These are phyloP conservation scores for Fundulus diaphanus DNA, from an alignment of 2,797 vertebrate genomes.

Conservation along the genomic window DNA sequence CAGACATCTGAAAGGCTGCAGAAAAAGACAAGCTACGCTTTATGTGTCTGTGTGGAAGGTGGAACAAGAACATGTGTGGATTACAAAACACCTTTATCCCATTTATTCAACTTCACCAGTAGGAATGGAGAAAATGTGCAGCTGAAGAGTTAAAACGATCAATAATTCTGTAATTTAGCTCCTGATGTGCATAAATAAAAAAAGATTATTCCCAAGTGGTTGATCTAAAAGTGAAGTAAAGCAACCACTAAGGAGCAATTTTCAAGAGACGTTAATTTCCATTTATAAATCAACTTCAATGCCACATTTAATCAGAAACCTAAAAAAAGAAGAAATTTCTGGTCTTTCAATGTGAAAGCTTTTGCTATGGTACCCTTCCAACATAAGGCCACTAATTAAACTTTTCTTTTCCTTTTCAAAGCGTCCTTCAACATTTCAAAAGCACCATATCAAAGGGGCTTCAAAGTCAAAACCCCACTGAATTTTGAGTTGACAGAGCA, in stretches of 20 bases:
- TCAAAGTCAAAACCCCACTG: conserved; percentile 74
- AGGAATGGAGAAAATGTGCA: conserved; percentile 49
- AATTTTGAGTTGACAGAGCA: conserved; percentile 69
- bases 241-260: conserved; percentile 69
- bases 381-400: conserved; percentile 77
- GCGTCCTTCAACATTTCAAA: conserved; percentile 81
- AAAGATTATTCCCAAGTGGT: conserved; percentile 43
- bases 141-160: conserved; percentile 42
- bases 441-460: conserved; percentile 73
- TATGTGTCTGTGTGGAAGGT: conserved; percentile 27
- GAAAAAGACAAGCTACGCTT: conserved; percentile 45
- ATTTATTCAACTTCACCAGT: conserved; percentile 45
- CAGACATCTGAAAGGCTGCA: conserved; percentile 46
- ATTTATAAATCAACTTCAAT: conserved; percentile 69
- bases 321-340: conserved; percentile 28
- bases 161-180: conserved; percentile 56
- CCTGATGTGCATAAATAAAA: conserved; percentile 45
- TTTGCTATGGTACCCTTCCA: conserved; percentile 52
- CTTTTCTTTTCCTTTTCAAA: conserved; percentile 68
- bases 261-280: conserved; percentile 69
- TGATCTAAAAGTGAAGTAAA: conserved; percentile 73
- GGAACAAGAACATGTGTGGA: conserved; percentile 36
- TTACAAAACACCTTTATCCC: conserved; percentile 46
- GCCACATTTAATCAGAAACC: conserved; percentile 69
- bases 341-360: conserved; percentile 49